Evolutionary conservation across 2,797 vertebrate genomes (phyloP).

Genomic region (Tapirus indicus): DNA sequence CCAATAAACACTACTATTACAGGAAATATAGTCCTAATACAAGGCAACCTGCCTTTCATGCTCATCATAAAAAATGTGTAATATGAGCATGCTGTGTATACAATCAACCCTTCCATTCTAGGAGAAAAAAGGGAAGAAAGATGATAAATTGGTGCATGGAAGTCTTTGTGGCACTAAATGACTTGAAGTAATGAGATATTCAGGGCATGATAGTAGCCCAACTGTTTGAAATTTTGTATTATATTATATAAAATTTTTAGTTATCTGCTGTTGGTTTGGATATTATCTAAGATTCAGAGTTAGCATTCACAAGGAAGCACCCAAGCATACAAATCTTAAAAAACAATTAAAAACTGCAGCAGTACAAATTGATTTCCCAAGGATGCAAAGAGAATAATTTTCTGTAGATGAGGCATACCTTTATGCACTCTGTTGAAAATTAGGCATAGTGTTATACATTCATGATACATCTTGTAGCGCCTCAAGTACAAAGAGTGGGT

Average conservation of each 20-base stretch:
- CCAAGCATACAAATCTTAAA: constrained; percentile 61
- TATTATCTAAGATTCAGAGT: constrained; percentile 72
- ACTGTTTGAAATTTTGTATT: constrained; percentile 77
- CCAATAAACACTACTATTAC: constrained; percentile 55
- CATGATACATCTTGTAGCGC: constrained; percentile 73
- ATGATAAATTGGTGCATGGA: constrained; percentile 56
- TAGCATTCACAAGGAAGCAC: constrained; percentile 68
- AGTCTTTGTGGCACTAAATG: constrained; percentile 36
- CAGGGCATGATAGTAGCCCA: background rate
- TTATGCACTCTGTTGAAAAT: constrained; percentile 78
- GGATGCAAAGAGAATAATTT: constrained; percentile 80
- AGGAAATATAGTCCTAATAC: constrained; percentile 47
- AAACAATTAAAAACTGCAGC: constrained; percentile 65
- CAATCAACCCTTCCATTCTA: constrained; percentile 59
- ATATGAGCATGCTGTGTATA: constrained; percentile 55
- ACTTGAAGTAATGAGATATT: constrained; percentile 61
- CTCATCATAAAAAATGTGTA: constrained; percentile 66
- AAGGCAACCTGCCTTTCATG: constrained; percentile 56
- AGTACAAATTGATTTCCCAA: constrained; percentile 68
- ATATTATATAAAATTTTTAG: constrained; percentile 69
- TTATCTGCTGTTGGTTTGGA: constrained; percentile 52
- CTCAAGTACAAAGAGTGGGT: constrained; percentile 76
- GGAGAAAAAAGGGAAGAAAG: background rate
- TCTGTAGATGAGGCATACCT: constrained; percentile 68
- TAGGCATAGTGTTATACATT: constrained; percentile 78